Conservation (phyloP, 2,888 invertebrate genomes). For the Amphiduros pacificus region DNA sequence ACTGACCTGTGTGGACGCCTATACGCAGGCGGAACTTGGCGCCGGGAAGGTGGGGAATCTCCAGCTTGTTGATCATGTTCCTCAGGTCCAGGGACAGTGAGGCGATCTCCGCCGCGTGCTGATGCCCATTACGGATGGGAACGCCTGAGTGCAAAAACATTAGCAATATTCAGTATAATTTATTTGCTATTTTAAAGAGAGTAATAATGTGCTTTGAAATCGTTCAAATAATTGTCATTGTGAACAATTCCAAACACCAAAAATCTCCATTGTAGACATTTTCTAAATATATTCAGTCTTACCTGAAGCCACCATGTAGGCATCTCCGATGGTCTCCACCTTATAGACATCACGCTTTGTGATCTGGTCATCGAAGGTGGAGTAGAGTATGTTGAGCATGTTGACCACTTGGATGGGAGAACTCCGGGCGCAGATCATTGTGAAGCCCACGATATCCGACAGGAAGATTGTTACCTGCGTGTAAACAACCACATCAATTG, state of each 20-base stretch:
- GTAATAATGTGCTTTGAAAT: background rate
- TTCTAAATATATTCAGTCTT: too few relatives aligned
- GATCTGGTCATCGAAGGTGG: slow-evolving; percentile 20
- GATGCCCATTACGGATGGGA: slow-evolving; percentile 41
- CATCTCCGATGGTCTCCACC: slow-evolving; percentile 26
- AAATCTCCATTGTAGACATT: background rate
- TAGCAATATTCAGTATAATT: too few relatives aligned
- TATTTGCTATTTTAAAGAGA: background rate
- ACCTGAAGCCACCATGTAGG: slow-evolving; percentile 29
- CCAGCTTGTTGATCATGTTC: slow-evolving; percentile 41
- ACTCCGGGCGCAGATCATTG: background rate
- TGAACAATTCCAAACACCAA: background rate
- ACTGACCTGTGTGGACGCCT: slow-evolving; percentile 44
- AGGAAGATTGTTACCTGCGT: background rate
- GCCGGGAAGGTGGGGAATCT: slow-evolving; percentile 46
- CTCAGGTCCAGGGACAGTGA: slow-evolving; percentile 43
- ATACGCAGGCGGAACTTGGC: slow-evolving; percentile 40
- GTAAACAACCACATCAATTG: too few relatives aligned
- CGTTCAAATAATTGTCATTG: background rate
- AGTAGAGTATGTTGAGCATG: slow-evolving; percentile 24
- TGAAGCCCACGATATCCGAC: slow-evolving; percentile 2
- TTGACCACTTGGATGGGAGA: slow-evolving; percentile 29
- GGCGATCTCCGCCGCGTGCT: slow-evolving; percentile 43
- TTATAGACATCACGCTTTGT: slow-evolving; percentile 24
- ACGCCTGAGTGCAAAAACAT: slow-evolving; percentile 33